Evolutionary conservation across 2,113 vertebrate genomes (phyloP).

Genomic region (human): GRCh38 chr19:48548001-48548500

Average conservation of each 20-base stretch:
- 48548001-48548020: neutral
- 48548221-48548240: neutral
- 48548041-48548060: neutral
- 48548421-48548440: neutral
- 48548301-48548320: too few species aligned
- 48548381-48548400: too few species aligned
- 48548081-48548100: neutral
- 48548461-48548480: neutral
- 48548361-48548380: too few species aligned
- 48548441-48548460: accelerated
- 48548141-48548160: neutral
- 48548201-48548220: neutral
- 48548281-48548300: too few species aligned
- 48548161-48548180: neutral
- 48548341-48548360: too few species aligned
- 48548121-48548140: neutral
- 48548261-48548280: neutral
- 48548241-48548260: neutral
- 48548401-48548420: too few species aligned
- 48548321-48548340: too few species aligned
- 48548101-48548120: neutral
- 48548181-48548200: neutral
- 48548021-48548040: neutral
- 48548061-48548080: neutral
- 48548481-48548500: too few species aligned